These are phyloP conservation scores for Pedionomus torquatus DNA, from an alignment of 2,113 vertebrate species.

Conservation along the genomic window DNA sequence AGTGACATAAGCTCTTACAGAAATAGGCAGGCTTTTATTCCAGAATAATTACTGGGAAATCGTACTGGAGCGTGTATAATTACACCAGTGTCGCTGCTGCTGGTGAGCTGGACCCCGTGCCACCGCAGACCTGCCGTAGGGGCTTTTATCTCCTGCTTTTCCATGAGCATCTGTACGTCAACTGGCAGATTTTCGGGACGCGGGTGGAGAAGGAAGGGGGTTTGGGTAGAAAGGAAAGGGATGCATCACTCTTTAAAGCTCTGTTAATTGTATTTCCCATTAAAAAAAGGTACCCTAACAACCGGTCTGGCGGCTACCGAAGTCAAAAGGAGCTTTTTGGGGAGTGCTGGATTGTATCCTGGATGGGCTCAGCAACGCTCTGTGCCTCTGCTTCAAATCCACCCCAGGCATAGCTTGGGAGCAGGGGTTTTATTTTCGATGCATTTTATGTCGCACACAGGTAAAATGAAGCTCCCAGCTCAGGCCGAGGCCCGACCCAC, in stretches of 20 bases:
- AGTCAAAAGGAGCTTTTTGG: neutral
- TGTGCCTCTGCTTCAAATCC: neutral
- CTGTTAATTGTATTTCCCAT: neutral
- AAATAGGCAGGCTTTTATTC: constrained; percentile 63
- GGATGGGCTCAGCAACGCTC: neutral
- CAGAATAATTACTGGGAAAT: constrained; percentile 57
- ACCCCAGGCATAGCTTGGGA: neutral
- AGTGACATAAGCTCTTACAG: constrained; percentile 60
- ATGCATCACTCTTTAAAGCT: neutral
- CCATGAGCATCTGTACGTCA: neutral
- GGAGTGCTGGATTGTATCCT: neutral
- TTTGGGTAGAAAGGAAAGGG: neutral
- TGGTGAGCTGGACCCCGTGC: neutral
- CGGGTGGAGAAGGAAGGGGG: neutral
- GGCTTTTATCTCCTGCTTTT: constrained; percentile 21
- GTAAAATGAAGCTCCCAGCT: neutral
- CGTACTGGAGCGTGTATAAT: neutral
- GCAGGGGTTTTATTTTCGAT: neutral
- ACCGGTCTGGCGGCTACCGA: neutral
- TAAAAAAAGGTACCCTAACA: neutral
- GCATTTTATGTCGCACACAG: neutral
- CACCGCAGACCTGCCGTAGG: neutral
- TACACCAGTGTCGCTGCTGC: neutral
- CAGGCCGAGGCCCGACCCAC: neutral
- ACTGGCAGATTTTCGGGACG: neutral